A percentile compares a stretch with the other conserved stretches of the same genome.
Conservation (phyloP, 1,140 invertebrate genomes). For the Rhagoletis zephyria region DNA sequence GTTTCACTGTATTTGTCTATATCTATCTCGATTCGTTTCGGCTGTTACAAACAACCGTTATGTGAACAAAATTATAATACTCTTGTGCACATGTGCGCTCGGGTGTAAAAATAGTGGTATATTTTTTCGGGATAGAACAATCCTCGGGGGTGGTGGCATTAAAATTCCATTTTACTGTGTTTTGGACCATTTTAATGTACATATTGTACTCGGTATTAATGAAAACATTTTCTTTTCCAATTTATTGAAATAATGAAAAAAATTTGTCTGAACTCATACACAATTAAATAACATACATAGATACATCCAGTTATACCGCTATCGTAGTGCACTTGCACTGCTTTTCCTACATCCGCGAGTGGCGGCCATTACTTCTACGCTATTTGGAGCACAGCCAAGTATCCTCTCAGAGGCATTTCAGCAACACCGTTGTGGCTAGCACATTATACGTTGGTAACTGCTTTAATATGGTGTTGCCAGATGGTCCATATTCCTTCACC, state of each 20-base stretch:
- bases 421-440: neutral
- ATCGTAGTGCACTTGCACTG: neutral
- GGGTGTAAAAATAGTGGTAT: too few relatives aligned
- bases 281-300: neutral
- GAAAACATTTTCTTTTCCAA: conserved; percentile 27
- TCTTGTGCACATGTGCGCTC: too few relatives aligned
- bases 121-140: too few relatives aligned
- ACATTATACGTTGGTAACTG: neutral
- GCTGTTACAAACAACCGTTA: too few relatives aligned
- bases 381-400: conserved; percentile 44
- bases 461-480: neutral
- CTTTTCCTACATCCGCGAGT: neutral
- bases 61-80: too few relatives aligned
- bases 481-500: too few relatives aligned
- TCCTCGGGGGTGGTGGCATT: too few relatives aligned
- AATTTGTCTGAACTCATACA: neutral
- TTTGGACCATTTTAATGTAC: too few relatives aligned
- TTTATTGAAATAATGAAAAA: conserved; percentile 27
- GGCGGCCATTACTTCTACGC: conserved; percentile 38
- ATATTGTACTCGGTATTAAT: neutral
- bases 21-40: too few relatives aligned
- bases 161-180: too few relatives aligned
- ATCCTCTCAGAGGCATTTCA: conserved; percentile 15
- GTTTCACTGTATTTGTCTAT: too few relatives aligned
- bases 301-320: neutral